phyloP scores from a whole-genome alignment of 2,113 vertebrate species.

The Apteryx owenii region DNA sequence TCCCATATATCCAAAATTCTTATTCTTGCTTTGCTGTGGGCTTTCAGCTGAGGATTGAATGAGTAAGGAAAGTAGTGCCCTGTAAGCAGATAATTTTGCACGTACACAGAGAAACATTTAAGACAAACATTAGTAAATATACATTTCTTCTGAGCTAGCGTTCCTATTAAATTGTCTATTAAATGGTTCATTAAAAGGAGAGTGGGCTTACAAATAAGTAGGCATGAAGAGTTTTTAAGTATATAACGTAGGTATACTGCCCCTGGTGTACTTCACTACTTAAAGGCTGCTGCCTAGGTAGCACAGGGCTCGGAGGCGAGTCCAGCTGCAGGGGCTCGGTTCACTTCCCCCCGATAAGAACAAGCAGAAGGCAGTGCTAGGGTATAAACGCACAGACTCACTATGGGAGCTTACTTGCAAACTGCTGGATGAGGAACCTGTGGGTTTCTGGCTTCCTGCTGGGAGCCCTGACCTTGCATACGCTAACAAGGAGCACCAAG shows the following conservation, averaged over 20 bases:
- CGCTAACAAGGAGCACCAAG: background rate
- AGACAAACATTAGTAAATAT: background rate
- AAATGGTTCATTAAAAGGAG: background rate
- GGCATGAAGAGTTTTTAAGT: background rate
- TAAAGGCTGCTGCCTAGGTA: background rate
- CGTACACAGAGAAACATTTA: background rate
- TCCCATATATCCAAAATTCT: background rate
- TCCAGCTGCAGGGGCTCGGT: background rate
- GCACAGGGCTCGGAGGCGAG: background rate
- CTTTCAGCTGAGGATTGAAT: background rate
- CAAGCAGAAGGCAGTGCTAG: background rate
- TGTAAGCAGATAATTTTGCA: background rate
- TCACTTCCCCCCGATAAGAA: background rate
- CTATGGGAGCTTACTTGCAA: background rate
- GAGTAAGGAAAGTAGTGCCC: background rate
- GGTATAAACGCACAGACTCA: rapidly evolving
- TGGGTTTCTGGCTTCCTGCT: background rate
- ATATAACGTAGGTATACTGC: background rate
- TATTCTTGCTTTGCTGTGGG: background rate
- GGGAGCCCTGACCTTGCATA: background rate
- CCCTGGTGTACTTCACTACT: background rate
- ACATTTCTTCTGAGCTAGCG: background rate
- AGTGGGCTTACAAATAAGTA: background rate
- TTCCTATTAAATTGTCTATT: background rate
- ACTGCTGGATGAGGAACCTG: background rate